Percentiles rank a stretch among this genome's conserved stretches.
phyloP scores from a whole-genome alignment of 2,888 invertebrate species.

The Synanthedon myopaeformis region DNA sequence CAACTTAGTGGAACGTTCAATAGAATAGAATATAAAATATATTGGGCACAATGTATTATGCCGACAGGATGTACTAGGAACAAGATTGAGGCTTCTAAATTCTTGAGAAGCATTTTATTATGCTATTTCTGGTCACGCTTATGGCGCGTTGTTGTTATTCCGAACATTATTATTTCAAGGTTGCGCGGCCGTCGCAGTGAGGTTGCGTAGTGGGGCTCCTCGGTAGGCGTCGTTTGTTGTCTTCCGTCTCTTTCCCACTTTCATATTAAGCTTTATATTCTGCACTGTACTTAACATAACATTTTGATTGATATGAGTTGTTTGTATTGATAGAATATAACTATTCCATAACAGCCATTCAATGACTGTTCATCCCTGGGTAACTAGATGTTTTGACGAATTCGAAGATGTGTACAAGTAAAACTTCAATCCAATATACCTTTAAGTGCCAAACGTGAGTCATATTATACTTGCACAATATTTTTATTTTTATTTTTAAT shows the following conservation, averaged over 20 bases:
- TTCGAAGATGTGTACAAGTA: neutral
- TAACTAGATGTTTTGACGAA: slow-evolving; percentile 15
- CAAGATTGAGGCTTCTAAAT: slow-evolving; percentile 41
- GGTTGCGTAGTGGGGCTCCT: slow-evolving; percentile 69
- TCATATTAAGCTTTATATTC: slow-evolving; percentile 48
- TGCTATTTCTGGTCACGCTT: slow-evolving; percentile 68
- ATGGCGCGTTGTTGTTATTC: slow-evolving; percentile 69
- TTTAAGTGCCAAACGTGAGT: neutral
- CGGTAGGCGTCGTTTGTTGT: slow-evolving; percentile 57
- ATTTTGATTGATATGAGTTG: slow-evolving; percentile 45
- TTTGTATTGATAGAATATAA: slow-evolving; percentile 36
- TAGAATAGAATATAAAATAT: neutral
- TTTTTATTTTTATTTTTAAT: neutral
- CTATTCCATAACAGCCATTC: slow-evolving; percentile 44
- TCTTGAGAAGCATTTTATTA: slow-evolving; percentile 56
- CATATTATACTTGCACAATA: neutral
- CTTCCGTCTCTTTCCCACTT: slow-evolving; percentile 62
- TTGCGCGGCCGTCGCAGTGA: slow-evolving; percentile 67
- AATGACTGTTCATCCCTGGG: slow-evolving; percentile 33
- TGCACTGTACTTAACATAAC: slow-evolving; percentile 46
- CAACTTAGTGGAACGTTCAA: neutral
- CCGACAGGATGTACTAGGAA: slow-evolving; percentile 30
- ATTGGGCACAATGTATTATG: neutral
- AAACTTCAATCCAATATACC: slow-evolving; percentile 8
- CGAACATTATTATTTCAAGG: slow-evolving; percentile 71